Percentiles rank a stretch among this genome's conserved stretches.
Evolutionary conservation across 2,888 invertebrate species (phyloP).

Genomic region (Leptopilina syphax): DNA sequence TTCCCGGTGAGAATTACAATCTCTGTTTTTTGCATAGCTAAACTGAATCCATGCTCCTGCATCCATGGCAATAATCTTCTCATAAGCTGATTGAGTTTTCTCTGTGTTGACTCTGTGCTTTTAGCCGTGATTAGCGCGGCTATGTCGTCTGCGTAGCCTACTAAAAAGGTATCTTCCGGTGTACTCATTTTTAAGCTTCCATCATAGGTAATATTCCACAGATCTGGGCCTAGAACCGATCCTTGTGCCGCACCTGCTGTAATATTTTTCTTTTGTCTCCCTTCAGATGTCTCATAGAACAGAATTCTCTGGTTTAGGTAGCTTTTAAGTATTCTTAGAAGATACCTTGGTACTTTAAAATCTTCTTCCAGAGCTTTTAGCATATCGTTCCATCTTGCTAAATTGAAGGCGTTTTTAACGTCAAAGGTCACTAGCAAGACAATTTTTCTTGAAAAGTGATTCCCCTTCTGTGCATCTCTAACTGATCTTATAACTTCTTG

Average conservation of each 20-base stretch:
- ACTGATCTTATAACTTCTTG: too few species aligned
- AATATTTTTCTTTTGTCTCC: background rate
- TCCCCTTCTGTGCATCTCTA: too few species aligned
- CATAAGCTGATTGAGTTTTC: conserved; percentile 21
- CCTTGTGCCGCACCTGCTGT: conserved; percentile 14
- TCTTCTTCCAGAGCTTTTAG: conserved; percentile 47
- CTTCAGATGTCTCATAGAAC: conserved; percentile 31
- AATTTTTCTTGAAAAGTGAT: too few species aligned
- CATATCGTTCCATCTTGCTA: conserved; percentile 51
- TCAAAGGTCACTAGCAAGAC: conserved; percentile 4
- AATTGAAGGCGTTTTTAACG: conserved; percentile 53
- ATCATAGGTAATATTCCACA: conserved; percentile 33
- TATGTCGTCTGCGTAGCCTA: conserved; percentile 7
- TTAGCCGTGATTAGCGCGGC: background rate
- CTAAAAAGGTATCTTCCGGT: background rate
- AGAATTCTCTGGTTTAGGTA: conserved; percentile 49
- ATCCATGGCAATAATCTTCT: conserved; percentile 22
- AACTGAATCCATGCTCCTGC: conserved; percentile 18
- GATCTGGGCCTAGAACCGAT: conserved; percentile 24
- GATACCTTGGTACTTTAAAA: conserved; percentile 54
- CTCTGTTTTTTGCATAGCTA: conserved; percentile 54
- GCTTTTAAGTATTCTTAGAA: background rate
- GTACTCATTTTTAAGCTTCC: background rate
- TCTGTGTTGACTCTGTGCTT: background rate
- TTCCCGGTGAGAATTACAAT: background rate